Conservation (phyloP, 2,113 vertebrate genomes). For the Rhynchomys soricoides region DNA sequence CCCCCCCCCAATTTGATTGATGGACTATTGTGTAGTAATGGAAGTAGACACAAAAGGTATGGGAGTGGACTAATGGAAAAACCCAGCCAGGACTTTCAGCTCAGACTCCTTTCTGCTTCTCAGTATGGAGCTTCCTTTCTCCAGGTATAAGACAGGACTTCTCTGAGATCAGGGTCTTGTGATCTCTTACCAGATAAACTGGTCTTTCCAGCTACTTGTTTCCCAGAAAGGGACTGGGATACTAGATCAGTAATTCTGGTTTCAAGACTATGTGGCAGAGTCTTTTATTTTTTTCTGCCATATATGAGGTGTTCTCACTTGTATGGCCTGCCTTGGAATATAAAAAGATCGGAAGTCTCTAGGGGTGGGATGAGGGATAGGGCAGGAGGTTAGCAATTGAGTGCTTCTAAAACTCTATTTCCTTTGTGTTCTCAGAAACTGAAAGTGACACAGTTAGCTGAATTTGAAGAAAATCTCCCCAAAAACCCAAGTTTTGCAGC, state of each 20-base stretch:
- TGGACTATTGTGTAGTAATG: not conserved
- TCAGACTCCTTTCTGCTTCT: not conserved
- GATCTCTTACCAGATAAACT: not conserved
- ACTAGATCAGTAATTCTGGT: not conserved
- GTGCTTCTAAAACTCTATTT: not conserved
- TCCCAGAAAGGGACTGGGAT: not conserved
- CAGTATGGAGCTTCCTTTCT: not conserved
- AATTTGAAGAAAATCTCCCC: not conserved
- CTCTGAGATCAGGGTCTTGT: not conserved
- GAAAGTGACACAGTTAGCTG: not conserved
- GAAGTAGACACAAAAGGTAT: not conserved
- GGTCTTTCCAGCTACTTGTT: not conserved
- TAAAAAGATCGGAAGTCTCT: not conserved
- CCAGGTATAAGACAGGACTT: not conserved
- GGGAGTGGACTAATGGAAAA: not conserved
- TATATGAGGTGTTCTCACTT: not conserved
- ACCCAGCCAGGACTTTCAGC: not conserved
- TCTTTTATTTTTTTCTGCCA: not conserved
- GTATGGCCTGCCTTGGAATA: not conserved
- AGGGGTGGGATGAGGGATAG: not conserved
- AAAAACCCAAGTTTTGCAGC: not conserved
- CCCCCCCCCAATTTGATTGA: not conserved
- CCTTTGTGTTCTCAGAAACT: not conserved
- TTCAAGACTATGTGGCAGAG: not conserved
- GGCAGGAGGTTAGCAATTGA: not conserved